phyloP scores from a whole-genome alignment of 2,797 vertebrate genomes.

The Gallinago nigripennis region DNA sequence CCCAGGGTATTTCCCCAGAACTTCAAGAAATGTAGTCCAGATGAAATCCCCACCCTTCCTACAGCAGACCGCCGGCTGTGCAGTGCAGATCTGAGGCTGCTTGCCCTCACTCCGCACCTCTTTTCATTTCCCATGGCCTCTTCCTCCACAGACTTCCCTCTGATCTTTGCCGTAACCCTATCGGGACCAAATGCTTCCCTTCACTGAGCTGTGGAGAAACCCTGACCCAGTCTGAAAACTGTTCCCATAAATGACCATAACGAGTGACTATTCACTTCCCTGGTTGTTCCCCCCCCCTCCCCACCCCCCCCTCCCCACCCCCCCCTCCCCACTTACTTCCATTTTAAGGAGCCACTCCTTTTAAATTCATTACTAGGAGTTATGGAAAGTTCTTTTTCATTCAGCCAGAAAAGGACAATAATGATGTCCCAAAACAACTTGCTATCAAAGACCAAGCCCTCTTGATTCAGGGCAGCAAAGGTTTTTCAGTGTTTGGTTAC shows the following conservation, averaged over 20 bases:
- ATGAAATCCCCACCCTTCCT: neutral
- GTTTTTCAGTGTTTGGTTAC: neutral
- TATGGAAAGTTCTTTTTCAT: neutral
- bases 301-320: too few species aligned
- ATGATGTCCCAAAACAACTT: neutral
- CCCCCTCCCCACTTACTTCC: too few species aligned
- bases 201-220: neutral
- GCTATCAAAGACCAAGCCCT: neutral
- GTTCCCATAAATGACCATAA: neutral
- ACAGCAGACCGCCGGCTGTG: neutral
- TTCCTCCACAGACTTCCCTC: neutral
- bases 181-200: neutral
- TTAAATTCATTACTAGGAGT: neutral
- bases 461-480: neutral
- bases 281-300: neutral
- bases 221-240: neutral
- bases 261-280: neutral
- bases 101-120: neutral
- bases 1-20: neutral
- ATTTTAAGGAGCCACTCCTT: neutral
- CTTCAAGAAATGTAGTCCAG: neutral
- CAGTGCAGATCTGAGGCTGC: rapidly evolving
- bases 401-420: neutral
- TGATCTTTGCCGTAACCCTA: neutral
- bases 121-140: neutral